phyloP scores from a whole-genome alignment of 53 echinoderm and acorn worm genomes.

The Temnopleurus reevesii region DNA sequence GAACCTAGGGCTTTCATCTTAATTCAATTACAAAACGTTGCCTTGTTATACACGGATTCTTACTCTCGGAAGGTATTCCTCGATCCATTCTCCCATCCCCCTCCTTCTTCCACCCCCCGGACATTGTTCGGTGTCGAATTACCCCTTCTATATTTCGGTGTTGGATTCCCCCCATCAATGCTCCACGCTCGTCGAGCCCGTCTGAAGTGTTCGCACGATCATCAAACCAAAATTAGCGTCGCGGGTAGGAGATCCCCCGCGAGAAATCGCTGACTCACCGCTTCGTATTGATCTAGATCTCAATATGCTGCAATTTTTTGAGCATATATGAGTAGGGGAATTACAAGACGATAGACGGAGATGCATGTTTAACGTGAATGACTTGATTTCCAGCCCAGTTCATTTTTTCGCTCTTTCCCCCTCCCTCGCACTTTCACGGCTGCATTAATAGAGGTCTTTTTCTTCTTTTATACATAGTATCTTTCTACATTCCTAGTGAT shows the following conservation, averaged over 20 bases:
- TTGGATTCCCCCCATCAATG: conserved; percentile 21
- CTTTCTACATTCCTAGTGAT: neutral
- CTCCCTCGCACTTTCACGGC: neutral
- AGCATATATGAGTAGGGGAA: conserved; percentile 51
- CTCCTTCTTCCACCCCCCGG: neutral
- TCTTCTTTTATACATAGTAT: neutral
- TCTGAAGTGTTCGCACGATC: conserved; percentile 56
- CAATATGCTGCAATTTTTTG: conserved; percentile 51
- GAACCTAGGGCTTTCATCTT: neutral
- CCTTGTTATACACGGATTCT: conserved; percentile 12
- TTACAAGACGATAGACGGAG: conserved; percentile 32
- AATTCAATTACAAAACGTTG: conserved; percentile 29
- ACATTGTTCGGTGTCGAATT: conserved; percentile 8
- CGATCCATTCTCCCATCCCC: neutral
- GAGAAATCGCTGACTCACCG: conserved; percentile 51
- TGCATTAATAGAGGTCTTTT: neutral
- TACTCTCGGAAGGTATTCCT: neutral
- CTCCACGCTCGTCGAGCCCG: conserved; percentile 19
- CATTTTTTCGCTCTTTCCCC: neutral
- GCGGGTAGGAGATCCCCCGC: conserved; percentile 29
- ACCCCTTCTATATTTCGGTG: neutral
- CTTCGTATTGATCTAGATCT: conserved; percentile 33
- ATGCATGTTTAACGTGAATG: conserved; percentile 30
- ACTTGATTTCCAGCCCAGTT: neutral
- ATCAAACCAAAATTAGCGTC: conserved; percentile 57